phyloP scores from a whole-genome alignment of 2,888 invertebrate species.

The Megalurothrips usitatus region DNA sequence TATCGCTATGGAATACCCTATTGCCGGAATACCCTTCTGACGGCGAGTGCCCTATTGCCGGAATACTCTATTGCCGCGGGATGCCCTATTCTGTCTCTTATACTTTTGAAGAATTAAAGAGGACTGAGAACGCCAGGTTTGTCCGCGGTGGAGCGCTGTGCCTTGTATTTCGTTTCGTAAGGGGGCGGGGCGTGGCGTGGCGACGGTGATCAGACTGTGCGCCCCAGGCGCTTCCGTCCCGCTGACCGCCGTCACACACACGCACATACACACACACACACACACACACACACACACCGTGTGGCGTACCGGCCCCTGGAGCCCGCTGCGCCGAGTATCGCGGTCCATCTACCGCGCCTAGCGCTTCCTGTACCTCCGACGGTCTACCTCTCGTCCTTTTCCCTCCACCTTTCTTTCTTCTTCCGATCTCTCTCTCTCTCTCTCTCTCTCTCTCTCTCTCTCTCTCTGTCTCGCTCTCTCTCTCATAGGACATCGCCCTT shows the following conservation, averaged over 20 bases:
- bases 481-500: not conserved
- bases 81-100: too few species aligned
- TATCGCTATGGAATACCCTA: too few species aligned
- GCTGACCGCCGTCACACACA: not conserved
- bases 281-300: not conserved
- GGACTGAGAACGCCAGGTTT: too few species aligned
- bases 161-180: not conserved
- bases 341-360: slow-evolving; percentile 7
- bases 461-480: not conserved
- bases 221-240: slow-evolving; percentile 14
- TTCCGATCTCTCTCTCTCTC: not conserved
- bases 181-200: not conserved
- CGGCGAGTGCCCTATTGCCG: too few species aligned
- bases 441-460: slow-evolving; percentile 1
- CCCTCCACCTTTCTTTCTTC: not conserved
- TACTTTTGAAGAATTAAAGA: too few species aligned
- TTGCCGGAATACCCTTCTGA: too few species aligned
- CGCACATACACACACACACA: too few species aligned
- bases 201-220: not conserved
- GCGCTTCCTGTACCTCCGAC: not conserved
- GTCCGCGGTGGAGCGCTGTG: too few species aligned
- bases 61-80: too few species aligned
- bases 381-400: not conserved
- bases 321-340: not conserved
- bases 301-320: not conserved